Evolutionary conservation across 2,113 vertebrate species (phyloP), one percentile per base, ranked within the genome.

Genomic region (Malurus cyaneus): DNA sequence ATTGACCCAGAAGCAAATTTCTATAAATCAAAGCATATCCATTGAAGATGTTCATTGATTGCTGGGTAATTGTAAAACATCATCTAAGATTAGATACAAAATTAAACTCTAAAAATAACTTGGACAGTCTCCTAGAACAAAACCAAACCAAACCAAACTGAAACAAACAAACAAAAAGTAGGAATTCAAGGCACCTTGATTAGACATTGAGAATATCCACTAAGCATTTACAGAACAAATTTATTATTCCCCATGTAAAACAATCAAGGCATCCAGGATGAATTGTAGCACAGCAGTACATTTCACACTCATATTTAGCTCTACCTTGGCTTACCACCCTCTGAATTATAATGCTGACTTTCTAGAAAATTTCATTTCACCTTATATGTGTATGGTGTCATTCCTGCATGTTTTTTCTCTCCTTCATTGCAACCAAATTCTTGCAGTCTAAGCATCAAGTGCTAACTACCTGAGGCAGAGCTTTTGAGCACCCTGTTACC

Each of bases 241-340:
- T 28, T 8, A 47, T 49, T 44, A 10, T 31, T 47, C 1, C 2
- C 11, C 2, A 0, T 74, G 19, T 26, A 60, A 80, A 93, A 86
- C 9, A 66, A 42, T 50, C 47, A 62, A 34, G 14, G 13, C 7
- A 76, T 64, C 17, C n/a, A 64, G 46, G n/a, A 67, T 47, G 12
- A 83, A 29, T 28, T 67, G 16, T 16, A 39, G 16, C 28, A 50
- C 12, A 69, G 25, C 15, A 52, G 7, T 62, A 26, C 5, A 53
- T n/a, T 8, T n/a, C 29, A 25, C 17, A 85, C 26, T 46, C 24
- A 25, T 67, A 46, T 64, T 76, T 73, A 72, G 8, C 5, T 77
- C 26, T 69, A 34, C 8, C 10, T 14, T 56, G 21, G 29, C 3
- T 53, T 85, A 70, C 4, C 1, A 0, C 4, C 2, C 4, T 62